phyloP scores from a whole-genome alignment of 2,797 vertebrate species.

The Phataginus tetradactyla region DNA sequence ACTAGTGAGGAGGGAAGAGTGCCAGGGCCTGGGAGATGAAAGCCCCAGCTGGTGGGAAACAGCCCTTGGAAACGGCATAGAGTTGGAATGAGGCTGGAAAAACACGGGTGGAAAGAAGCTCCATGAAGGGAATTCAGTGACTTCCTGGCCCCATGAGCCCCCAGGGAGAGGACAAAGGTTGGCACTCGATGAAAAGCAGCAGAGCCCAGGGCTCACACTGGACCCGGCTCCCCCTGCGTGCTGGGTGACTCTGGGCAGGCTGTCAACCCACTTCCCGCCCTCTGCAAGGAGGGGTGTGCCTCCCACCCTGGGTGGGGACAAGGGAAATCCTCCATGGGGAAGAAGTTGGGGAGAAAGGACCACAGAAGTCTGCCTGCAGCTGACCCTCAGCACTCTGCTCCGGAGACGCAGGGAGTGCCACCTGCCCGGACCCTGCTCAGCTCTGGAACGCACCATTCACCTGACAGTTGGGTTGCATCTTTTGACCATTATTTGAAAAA shows the following conservation, averaged over 20 bases:
- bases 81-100: slow-evolving; percentile 66
- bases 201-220: background rate
- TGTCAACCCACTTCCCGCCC: background rate
- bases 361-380: background rate
- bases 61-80: slow-evolving; percentile 61
- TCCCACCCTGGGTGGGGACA: background rate
- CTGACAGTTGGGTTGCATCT: background rate
- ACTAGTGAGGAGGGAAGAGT: background rate
- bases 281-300: background rate
- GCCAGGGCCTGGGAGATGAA: slow-evolving; percentile 67
- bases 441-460: background rate
- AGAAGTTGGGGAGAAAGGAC: background rate
- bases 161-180: slow-evolving; percentile 62
- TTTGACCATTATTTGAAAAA: background rate
- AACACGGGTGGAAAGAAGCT: slow-evolving; percentile 74
- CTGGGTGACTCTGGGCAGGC: background rate
- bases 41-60: slow-evolving; percentile 72
- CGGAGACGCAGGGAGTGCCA: background rate
- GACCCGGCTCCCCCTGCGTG: background rate
- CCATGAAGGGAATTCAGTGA: slow-evolving; percentile 55
- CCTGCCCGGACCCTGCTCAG: background rate
- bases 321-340: background rate
- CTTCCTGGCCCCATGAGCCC: slow-evolving; percentile 66
- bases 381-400: background rate
- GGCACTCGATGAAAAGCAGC: slow-evolving; percentile 68